Conservation (phyloP, 2,888 invertebrate genomes). For the Sphaerophoria taeniata region DNA sequence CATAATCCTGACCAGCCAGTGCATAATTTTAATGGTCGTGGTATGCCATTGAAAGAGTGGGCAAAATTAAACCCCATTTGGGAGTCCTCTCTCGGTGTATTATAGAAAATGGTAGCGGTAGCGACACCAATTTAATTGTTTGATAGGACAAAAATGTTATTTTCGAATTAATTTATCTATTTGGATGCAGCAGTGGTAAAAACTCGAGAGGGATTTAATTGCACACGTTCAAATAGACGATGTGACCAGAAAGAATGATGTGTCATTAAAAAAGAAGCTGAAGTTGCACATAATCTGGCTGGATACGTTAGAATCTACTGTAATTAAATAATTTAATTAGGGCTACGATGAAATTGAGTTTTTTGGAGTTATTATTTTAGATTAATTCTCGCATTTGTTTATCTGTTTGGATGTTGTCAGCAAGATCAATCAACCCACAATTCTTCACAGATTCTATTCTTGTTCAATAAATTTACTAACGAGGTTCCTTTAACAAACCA, state of each 20-base stretch:
- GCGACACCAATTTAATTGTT: slow-evolving; percentile 49
- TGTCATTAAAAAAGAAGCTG: slow-evolving; percentile 47
- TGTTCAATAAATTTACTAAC: no score
- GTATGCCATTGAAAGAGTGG: not conserved
- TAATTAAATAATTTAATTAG: slow-evolving; percentile 55
- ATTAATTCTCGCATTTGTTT: slow-evolving; percentile 17
- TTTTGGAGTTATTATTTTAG: not conserved
- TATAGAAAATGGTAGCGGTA: not conserved
- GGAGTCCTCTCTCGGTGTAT: not conserved
- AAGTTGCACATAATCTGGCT: not conserved
- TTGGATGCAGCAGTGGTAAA: not conserved
- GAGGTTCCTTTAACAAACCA: no score
- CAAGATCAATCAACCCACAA: no score
- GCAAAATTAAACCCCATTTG: slow-evolving; percentile 40
- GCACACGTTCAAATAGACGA: not conserved
- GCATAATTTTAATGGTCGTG: slow-evolving; percentile 38
- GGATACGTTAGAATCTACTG: not conserved
- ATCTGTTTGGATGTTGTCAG: slow-evolving; percentile 26
- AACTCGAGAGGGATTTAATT: slow-evolving; percentile 39
- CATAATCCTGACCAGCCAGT: not conserved
- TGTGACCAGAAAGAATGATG: slow-evolving; percentile 31
- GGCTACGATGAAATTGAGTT: not conserved
- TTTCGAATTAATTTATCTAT: slow-evolving; percentile 61
- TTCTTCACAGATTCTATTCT: no score
- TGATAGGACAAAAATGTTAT: slow-evolving; percentile 44